Conservation (phyloP, 2,888 invertebrate species). For the Nemoura dubitans region DNA sequence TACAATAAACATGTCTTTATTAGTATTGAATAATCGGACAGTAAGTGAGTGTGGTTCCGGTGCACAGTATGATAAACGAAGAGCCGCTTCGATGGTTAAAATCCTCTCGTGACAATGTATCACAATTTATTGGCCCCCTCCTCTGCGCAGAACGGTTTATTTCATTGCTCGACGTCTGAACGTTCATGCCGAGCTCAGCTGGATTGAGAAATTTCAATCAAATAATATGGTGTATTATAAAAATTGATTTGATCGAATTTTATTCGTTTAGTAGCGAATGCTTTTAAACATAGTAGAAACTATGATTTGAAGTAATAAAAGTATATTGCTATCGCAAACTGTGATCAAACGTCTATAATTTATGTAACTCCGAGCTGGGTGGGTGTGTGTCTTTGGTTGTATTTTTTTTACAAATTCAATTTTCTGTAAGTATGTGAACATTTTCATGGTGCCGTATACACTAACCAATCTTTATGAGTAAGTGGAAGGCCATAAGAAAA, state of each 20-base stretch:
- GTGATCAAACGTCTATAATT: neutral
- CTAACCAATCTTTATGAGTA: neutral
- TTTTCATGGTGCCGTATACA: neutral
- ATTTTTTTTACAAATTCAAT: neutral
- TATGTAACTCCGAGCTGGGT: neutral
- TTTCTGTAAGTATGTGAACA: neutral
- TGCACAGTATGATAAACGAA: neutral
- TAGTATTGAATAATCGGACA: conserved; percentile 44
- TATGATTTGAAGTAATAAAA: conserved; percentile 27
- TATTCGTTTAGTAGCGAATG: conserved; percentile 2
- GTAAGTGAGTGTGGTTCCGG: conserved; percentile 45
- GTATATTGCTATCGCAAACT: neutral
- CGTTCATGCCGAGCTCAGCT: neutral
- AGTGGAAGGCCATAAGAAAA: neutral
- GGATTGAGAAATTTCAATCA: neutral
- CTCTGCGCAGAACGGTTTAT: neutral
- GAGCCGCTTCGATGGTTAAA: neutral
- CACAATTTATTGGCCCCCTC: neutral
- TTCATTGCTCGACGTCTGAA: neutral
- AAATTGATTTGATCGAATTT: neutral
- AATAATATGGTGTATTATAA: neutral
- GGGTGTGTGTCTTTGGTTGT: neutral
- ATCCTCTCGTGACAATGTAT: neutral
- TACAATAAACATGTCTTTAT: conserved; percentile 33
- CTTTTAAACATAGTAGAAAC: conserved; percentile 7